Evolutionary conservation across 2,797 vertebrate genomes (phyloP).

Genomic region (Spheniscus humboldti): DNA sequence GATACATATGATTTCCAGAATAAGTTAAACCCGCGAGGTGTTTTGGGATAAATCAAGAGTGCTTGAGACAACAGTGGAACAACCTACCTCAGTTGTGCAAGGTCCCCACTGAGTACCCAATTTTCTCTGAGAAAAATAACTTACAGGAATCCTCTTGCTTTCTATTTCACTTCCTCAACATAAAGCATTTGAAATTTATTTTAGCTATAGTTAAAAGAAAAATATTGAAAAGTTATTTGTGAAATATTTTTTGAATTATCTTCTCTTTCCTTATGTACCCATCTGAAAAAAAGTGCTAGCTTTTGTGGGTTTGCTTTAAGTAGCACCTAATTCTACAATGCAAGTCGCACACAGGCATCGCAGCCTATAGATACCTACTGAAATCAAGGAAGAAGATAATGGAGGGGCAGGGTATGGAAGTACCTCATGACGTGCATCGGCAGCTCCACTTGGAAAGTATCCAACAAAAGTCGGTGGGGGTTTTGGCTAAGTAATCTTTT

Average conservation of each 20-base stretch:
- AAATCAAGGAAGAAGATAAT: not conserved
- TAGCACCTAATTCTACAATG: not conserved
- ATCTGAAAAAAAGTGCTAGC: not conserved
- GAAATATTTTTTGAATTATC: slow-evolving; percentile 13
- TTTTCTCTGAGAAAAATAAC: not conserved
- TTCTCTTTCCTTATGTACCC: not conserved
- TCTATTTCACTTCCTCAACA: not conserved
- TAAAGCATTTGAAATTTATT: slow-evolving; percentile 13
- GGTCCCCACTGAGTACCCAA: not conserved
- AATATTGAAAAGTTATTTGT: not conserved
- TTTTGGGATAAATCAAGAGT: not conserved
- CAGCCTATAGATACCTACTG: not conserved
- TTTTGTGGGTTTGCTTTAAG: not conserved
- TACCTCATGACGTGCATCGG: not conserved
- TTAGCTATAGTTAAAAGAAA: not conserved
- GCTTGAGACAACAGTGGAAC: not conserved
- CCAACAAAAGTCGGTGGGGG: not conserved
- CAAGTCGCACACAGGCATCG: rapidly evolving
- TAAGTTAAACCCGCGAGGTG: not conserved
- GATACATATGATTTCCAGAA: not conserved
- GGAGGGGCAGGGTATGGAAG: not conserved
- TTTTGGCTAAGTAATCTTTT: not conserved
- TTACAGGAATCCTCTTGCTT: not conserved
- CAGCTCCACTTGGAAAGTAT: slow-evolving; percentile 2
- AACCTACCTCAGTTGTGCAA: not conserved